Base-by-base conservation (phyloP, 2,888 invertebrate genomes). In the Drosophila koepferae region DNA sequence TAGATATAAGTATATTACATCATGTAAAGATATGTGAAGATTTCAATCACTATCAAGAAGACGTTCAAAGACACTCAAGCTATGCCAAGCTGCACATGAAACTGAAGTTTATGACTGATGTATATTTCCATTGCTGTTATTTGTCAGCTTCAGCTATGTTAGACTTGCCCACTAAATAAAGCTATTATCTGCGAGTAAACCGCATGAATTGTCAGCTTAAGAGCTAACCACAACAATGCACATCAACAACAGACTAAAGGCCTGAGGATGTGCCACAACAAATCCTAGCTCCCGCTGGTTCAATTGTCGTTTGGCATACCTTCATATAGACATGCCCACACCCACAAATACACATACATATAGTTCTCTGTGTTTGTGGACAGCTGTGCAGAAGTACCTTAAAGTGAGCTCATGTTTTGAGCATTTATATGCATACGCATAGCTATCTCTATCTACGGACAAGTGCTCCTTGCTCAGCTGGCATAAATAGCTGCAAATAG, bases 401-500 rank as follows among this genome's bases (percentile, higher is more conserved):
- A 60, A 59, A 67, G 62, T 77, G 80, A 75, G 77, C 64, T 79
- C 80, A 77, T 80, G 80, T 68, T 71, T 74, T 43, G 77, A 80
- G 46, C 59, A 77, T 79, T 74, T 74, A 36, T 58, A 48, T 54
- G 66, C 23, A 36, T 49, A 55, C 28, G 43, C 36, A 43, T 31
- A 53, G 53, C 53, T 55, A 55, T 51, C 34, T 64, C 34, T 66
- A 44, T 60, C 46, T 46, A 51, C 36, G 40, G 58, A 46, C 66
- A 71, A 77, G 71, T 79, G 71, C 55, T 80, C 36, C 71, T 75
- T 67, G 70, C 54, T 38, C 70, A 70, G 64, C 51, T 79, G 67
- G 61, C 75, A 77, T 72, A 65, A 62, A 77, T 77, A 60, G 23
- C 61, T 64, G 54, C 55, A 61, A 65, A 60, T 43, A 43, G 55